Conservation (phyloP, 2,888 invertebrate species). For the Meandrusa payeni region DNA sequence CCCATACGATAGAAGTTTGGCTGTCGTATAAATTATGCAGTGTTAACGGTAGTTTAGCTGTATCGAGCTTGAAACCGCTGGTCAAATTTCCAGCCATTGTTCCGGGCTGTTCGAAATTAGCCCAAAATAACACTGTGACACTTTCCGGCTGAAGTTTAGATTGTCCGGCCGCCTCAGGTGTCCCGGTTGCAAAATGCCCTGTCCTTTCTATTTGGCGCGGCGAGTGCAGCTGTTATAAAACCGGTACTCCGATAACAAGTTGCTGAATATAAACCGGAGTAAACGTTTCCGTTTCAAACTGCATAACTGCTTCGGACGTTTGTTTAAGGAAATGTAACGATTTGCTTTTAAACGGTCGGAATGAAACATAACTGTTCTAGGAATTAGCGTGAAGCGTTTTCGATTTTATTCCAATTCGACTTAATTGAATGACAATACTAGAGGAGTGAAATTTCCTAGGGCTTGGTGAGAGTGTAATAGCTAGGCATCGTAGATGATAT, state of each 20-base stretch:
- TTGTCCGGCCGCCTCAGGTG: conserved; percentile 56
- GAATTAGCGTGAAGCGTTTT: no score
- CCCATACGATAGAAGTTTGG: no score
- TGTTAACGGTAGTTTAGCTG: no score
- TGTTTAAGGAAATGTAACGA: conserved; percentile 15
- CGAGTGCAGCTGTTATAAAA: conserved; percentile 33
- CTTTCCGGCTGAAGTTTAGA: conserved; percentile 33
- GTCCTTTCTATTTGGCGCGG: conserved; percentile 55
- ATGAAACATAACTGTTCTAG: not conserved
- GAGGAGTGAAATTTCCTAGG: no score
- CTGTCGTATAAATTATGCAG: no score
- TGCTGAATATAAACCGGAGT: conserved; percentile 31
- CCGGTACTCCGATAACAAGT: conserved; percentile 32
- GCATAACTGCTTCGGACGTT: conserved; percentile 3
- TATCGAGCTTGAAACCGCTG: not conserved
- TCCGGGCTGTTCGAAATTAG: conserved; percentile 19
- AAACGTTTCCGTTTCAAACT: conserved; percentile 32
- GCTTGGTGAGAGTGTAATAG: no score
- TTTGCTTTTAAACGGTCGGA: not conserved
- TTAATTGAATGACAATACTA: no score
- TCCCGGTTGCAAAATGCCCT: conserved; percentile 60
- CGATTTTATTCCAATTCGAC: no score
- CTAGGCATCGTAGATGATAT: no score
- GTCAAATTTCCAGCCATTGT: conserved; percentile 13
- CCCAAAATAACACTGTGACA: conserved; percentile 27